A percentile compares a stretch with the other conserved stretches of the same genome.
Evolutionary conservation across 92 coral and sea anemone species (phyloP).

Genomic region (Umimayanthus kanabou): DNA sequence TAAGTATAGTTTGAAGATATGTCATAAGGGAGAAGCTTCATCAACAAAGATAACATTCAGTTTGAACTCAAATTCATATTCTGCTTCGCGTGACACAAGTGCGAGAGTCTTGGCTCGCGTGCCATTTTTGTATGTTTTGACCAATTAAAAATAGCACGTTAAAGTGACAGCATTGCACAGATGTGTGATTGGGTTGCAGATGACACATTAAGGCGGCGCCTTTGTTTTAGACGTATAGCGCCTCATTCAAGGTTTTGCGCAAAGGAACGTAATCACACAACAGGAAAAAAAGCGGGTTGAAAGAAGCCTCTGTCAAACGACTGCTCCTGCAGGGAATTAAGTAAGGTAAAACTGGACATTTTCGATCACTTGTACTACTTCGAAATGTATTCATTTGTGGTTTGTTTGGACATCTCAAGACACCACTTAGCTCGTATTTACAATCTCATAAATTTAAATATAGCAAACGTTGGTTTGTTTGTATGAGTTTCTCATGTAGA

Average conservation of each 20-base stretch:
- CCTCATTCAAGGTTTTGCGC: slow-evolving; percentile 1
- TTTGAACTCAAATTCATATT: background rate
- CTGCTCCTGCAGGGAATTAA: background rate
- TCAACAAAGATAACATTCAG: background rate
- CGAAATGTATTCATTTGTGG: background rate
- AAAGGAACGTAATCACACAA: background rate
- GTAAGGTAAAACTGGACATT: background rate
- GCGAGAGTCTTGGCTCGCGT: background rate
- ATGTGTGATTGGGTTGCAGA: slow-evolving; percentile 30
- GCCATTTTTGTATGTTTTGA: slow-evolving; percentile 5
- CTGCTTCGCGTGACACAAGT: background rate
- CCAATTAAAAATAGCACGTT: slow-evolving; percentile 23
- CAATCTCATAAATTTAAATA: background rate
- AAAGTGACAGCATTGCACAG: background rate
- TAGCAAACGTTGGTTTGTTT: slow-evolving; percentile 24
- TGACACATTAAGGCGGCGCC: slow-evolving; percentile 33
- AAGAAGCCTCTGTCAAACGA: background rate
- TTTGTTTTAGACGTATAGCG: background rate
- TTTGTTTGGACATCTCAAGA: slow-evolving; percentile 11
- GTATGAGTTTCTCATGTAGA: background rate
- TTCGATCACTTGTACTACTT: background rate
- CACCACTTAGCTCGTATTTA: slow-evolving; percentile 21
- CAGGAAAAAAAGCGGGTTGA: background rate
- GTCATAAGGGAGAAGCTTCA: background rate
- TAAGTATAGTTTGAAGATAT: background rate